These are phyloP conservation scores for Oxyscelio sp. DNA, from an alignment of 2,888 invertebrate genomes.

Conservation along the genomic window DNA sequence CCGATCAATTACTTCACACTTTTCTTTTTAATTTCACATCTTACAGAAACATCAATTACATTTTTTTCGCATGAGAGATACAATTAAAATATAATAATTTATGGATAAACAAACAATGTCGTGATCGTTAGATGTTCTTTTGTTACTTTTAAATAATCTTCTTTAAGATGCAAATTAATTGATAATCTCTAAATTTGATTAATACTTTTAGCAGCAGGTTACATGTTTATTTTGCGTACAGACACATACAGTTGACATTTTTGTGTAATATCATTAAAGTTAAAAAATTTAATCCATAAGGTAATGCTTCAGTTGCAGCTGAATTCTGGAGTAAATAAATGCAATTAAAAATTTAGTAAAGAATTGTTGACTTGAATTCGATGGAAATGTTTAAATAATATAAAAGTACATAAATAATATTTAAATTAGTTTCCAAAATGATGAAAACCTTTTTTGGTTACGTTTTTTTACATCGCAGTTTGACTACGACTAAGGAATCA, in stretches of 20 bases:
- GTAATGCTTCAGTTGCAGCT: too few relatives aligned
- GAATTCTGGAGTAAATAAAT: too few relatives aligned
- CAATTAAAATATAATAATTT: conserved; percentile 38
- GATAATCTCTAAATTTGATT: background rate
- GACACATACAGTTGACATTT: background rate
- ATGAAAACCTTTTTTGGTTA: too few relatives aligned
- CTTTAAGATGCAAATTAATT: background rate
- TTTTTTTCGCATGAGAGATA: conserved; percentile 56
- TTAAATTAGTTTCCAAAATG: too few relatives aligned
- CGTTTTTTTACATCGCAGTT: too few relatives aligned
- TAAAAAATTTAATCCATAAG: too few relatives aligned
- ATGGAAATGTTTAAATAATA: too few relatives aligned
- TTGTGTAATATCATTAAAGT: too few relatives aligned
- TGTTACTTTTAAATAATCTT: background rate
- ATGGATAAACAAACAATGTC: background rate
- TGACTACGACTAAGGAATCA: too few relatives aligned
- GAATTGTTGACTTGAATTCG: too few relatives aligned
- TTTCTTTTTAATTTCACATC: conserved; percentile 59
- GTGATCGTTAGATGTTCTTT: background rate
- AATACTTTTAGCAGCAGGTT: conserved; percentile 44
- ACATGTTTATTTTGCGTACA: conserved; percentile 1
- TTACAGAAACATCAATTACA: conserved; percentile 20
- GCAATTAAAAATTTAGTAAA: too few relatives aligned
- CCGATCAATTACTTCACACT: conserved; percentile 69
- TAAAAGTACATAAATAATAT: too few relatives aligned